phyloP scores from a whole-genome alignment of 2,797 vertebrate species.

The Euthynnus affinis region DNA sequence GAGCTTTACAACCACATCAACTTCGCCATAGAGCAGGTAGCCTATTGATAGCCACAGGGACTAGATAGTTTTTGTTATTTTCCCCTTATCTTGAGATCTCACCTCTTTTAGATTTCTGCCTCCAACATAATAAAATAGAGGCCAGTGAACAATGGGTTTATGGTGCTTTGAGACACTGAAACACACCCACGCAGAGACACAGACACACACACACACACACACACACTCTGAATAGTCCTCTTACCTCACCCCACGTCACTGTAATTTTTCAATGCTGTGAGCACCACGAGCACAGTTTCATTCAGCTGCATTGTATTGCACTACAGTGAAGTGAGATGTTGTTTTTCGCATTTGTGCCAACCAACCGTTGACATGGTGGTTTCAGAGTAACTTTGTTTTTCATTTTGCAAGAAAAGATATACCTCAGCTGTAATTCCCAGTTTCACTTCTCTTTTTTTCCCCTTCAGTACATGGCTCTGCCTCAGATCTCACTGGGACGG shows the following conservation, averaged over 20 bases:
- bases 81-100: no score
- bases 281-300: no score
- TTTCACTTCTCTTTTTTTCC: neutral
- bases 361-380: neutral
- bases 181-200: no score
- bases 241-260: no score
- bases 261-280: no score
- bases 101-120: no score
- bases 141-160: no score
- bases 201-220: no score
- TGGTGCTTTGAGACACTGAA: no score
- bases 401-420: neutral
- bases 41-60: neutral
- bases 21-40: constrained; percentile 89
- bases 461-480: constrained; percentile 88
- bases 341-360: neutral
- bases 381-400: neutral
- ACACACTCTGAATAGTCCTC: no score
- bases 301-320: neutral
- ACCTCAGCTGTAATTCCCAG: neutral
- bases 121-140: no score
- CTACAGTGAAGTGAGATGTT: neutral
- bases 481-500: constrained; percentile 86
- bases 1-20: constrained; percentile 86
- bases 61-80: neutral